Evolutionary conservation across 35 echinoderm and acorn worm species (phyloP).

Genomic region (Eucidaris tribuloides): DNA sequence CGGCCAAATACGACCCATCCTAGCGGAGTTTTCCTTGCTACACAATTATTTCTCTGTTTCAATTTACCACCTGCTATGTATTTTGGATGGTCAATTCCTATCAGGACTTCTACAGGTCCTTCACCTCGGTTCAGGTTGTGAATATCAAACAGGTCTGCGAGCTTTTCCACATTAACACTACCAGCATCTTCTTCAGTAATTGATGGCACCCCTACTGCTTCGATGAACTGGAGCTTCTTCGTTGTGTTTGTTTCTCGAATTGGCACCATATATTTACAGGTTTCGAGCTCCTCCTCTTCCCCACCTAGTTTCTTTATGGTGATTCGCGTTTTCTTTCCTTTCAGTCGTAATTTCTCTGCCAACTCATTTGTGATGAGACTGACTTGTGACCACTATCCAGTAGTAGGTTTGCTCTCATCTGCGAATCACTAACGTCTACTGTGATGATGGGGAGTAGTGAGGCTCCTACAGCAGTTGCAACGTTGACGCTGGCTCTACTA

Average conservation of each 20-base stretch:
- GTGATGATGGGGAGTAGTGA: not conserved
- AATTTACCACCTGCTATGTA: conserved; percentile 35
- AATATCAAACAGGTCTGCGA: conserved; percentile 20
- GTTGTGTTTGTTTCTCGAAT: not conserved
- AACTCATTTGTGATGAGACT: conserved; percentile 52
- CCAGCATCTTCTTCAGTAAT: conserved; percentile 47
- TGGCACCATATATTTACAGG: conserved; percentile 42
- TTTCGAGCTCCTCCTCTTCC: conserved; percentile 66
- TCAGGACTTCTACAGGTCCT: conserved; percentile 56
- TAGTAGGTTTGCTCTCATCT: conserved; percentile 3
- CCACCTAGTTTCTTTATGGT: conserved; percentile 72
- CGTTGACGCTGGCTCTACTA: not conserved
- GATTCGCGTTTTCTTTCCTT: conserved; percentile 25
- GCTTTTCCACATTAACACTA: conserved; percentile 11
- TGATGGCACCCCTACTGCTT: conserved; percentile 41
- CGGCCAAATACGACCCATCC: conserved; percentile 62
- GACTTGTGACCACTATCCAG: conserved; percentile 67
- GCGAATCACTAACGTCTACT: not conserved
- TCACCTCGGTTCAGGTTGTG: conserved; percentile 37
- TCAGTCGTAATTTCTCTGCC: conserved; percentile 50
- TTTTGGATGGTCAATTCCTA: conserved; percentile 57
- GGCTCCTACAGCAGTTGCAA: not conserved
- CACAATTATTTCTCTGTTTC: conserved; percentile 10
- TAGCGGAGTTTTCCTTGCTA: conserved; percentile 48
- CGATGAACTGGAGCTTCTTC: not conserved